These are phyloP conservation scores for Psilopsiagon aurifrons DNA, from an alignment of 2,113 vertebrate species.

Conservation along the genomic window DNA sequence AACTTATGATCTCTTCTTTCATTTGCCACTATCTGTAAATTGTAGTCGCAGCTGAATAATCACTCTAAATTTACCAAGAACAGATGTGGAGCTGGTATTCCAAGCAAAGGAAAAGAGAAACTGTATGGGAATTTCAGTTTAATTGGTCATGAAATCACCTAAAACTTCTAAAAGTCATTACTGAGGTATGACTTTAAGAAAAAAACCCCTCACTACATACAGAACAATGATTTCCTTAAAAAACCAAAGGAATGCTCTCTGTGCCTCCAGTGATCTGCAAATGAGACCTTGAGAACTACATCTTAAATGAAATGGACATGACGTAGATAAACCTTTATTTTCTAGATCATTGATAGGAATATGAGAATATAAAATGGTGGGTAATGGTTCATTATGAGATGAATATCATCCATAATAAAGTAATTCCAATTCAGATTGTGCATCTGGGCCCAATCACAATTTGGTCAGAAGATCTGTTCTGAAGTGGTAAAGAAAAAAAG, in stretches of 20 bases:
- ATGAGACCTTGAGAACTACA: conserved; percentile 6
- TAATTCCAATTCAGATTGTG: conserved; percentile 52
- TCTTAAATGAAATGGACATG: not conserved
- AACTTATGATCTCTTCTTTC: not conserved
- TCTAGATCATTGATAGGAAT: conserved; percentile 55
- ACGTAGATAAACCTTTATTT: conserved; percentile 46
- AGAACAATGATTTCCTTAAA: conserved; percentile 30
- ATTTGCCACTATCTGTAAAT: not conserved
- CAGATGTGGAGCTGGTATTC: not conserved
- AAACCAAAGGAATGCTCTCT: not conserved
- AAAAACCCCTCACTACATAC: not conserved
- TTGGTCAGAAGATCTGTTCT: conserved; percentile 37
- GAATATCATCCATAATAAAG: conserved; percentile 45
- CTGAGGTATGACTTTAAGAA: not conserved
- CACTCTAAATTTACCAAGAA: not conserved
- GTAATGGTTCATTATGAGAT: conserved; percentile 51
- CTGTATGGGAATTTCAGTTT: not conserved
- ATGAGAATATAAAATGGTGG: conserved; percentile 48
- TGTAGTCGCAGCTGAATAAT: not conserved
- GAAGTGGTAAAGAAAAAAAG: not conserved
- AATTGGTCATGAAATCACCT: conserved; percentile 35
- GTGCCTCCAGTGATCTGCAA: conserved; percentile 6
- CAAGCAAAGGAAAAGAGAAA: not conserved
- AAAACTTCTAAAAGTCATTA: conserved; percentile 23
- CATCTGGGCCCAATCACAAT: conserved; percentile 54